Percentiles rank a stretch among this genome's conserved stretches.
phyloP scores from a whole-genome alignment of 2,113 vertebrate genomes.

The Periophthalmodon schlosseri region DNA sequence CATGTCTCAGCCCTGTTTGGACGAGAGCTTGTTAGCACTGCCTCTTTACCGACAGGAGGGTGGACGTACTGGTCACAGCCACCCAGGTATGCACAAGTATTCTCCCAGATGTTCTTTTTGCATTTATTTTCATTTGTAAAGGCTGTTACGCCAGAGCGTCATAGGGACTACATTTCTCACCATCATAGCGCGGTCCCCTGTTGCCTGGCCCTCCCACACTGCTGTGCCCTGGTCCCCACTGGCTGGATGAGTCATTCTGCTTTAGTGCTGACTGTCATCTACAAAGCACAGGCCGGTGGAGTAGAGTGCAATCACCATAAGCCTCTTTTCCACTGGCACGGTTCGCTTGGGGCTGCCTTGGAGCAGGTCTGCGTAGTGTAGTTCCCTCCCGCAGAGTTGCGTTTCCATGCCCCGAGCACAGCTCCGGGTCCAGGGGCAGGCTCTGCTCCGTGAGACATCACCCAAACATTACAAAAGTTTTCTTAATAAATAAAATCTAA shows the following conservation, averaged over 20 bases:
- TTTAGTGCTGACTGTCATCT: conserved; percentile 1
- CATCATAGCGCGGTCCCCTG: neutral
- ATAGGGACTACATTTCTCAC: neutral
- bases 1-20: too few relatives aligned
- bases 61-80: neutral
- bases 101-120: neutral
- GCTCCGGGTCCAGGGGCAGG: too few relatives aligned
- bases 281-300: neutral
- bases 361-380: too few relatives aligned
- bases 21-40: too few relatives aligned
- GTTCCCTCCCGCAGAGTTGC: too few relatives aligned
- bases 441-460: too few relatives aligned
- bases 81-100: conserved; percentile 4
- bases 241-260: neutral
- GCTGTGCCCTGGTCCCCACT: neutral
- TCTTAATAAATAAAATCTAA: too few relatives aligned
- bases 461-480: too few relatives aligned
- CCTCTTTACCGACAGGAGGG: conserved; percentile 18
- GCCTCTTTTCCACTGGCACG: too few relatives aligned
- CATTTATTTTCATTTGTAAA: neutral
- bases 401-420: too few relatives aligned
- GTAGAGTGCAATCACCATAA: neutral
- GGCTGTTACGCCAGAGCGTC: neutral
- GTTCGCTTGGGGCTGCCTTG: too few relatives aligned
- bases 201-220: neutral